Evolutionary conservation across 2,113 vertebrate species (phyloP).

Genomic region (Philantomba maxwellii): DNA sequence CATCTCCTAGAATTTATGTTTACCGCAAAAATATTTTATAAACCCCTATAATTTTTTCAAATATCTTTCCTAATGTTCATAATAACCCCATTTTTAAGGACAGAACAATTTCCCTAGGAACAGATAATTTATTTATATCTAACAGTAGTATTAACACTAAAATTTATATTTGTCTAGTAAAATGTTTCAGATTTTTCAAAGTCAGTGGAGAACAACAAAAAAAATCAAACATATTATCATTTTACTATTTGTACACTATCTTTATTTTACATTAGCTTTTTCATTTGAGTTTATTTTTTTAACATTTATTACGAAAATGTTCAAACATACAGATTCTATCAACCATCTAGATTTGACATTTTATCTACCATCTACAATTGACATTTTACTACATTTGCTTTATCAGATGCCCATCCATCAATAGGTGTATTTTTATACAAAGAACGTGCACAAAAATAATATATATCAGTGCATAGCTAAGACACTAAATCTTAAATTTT

Average conservation of each 20-base stretch:
- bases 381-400: not conserved
- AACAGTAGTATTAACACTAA: not conserved
- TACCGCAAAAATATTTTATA: slow-evolving; percentile 60
- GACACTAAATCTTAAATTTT: slow-evolving; percentile 1
- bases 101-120: slow-evolving; percentile 32
- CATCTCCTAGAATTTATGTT: slow-evolving; percentile 72
- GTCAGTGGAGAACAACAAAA: not conserved
- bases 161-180: slow-evolving; percentile 8
- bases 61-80: not conserved
- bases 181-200: slow-evolving; percentile 8
- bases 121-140: not conserved
- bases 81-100: slow-evolving; percentile 30
- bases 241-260: not conserved
- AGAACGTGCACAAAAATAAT: not conserved
- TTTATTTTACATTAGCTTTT: not conserved
- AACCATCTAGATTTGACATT: not conserved
- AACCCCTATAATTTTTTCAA: slow-evolving; percentile 15
- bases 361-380: not conserved
- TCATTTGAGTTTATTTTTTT: not conserved
- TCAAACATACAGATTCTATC: not conserved
- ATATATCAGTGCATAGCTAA: not conserved
- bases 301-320: slow-evolving; percentile 5
- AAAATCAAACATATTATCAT: not conserved
- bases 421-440: not conserved
- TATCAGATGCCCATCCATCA: not conserved